These are phyloP conservation scores for Diadophis punctatus DNA, from an alignment of 2,113 vertebrate genomes.

Conservation along the genomic window DNA sequence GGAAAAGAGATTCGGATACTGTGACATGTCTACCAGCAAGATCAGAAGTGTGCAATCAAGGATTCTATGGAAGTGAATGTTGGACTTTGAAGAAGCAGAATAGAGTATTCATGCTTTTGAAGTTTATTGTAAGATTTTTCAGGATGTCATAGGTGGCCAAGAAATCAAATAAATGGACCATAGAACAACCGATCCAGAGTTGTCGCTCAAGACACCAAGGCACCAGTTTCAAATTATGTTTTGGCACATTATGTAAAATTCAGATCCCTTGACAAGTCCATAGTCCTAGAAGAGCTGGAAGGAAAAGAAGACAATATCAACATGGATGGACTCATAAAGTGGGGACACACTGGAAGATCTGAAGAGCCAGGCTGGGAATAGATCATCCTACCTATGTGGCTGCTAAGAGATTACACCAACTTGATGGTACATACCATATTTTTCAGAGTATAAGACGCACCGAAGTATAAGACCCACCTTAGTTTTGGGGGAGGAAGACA, in stretches of 20 bases:
- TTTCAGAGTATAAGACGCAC: no score
- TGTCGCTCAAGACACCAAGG: not conserved
- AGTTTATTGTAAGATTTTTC: not conserved
- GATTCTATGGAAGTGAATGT: not conserved
- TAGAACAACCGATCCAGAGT: not conserved
- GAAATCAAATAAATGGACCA: not conserved
- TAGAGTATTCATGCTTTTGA: not conserved
- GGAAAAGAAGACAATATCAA: not conserved
- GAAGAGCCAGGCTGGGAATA: not conserved
- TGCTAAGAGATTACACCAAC: no score
- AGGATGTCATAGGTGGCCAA: not conserved
- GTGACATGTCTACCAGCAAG: not conserved
- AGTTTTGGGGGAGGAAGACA: no score
- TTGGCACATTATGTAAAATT: not conserved
- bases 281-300: not conserved
- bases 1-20: not conserved
- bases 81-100: not conserved
- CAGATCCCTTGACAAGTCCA: not conserved
- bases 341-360: no score
- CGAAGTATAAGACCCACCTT: no score
- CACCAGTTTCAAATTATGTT: not conserved
- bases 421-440: no score
- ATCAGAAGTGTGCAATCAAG: not conserved
- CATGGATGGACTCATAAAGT: not conserved
- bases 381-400: not conserved